Base-by-base conservation (phyloP, 2,888 invertebrate species). In the Timandra comae region DNA sequence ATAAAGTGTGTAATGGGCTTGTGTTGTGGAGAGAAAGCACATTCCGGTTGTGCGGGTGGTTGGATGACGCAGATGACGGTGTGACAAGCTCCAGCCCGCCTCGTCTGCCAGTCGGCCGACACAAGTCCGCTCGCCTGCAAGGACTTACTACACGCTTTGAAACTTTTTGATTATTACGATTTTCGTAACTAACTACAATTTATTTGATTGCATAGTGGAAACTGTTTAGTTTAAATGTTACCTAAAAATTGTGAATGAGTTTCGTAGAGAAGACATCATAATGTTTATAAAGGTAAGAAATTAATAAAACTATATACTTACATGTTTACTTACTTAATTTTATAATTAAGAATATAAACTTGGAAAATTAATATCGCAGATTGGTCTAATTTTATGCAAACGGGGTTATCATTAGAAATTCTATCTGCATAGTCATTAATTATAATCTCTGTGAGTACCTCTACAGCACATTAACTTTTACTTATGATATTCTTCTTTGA, bases 31-130 rank as follows among this genome's bases (percentile, higher is more conserved):
- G 82, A 84, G 84, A 85, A 85, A 85, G 84, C 78, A 81, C 82
- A 78, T 81, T 82, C 76, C 74, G 78, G 73, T 73, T 64, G 73
- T 75, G 70, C 62, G 72, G 42, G 52, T 59, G 62, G 59, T 61
- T 60, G 73, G 67, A 77, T 82, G 84, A 85, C 84, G 84, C 75
- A 85, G 82, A 76, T 75, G 76, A 66, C 68, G 66, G 62, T 60
- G 62, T 52, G 52, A 43, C 51, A 56, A 58, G 58, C 59, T 58
- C 47, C 55, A 52, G 46, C 57, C 49, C 43, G 46, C 55, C 53
- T 46, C 58, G 55, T 50, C 41, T 51, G 55, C 50, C 60, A 48
- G 59, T 55, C 71, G 80, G 77, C 78, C 70, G 71, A 62, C 63
- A 63, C 63, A 58, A 57, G 72, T 48, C 60, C 75, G 76, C 57